Evolutionary conservation across 2,113 vertebrate genomes (phyloP).

Genomic region (Ctenodactylus gundi): DNA sequence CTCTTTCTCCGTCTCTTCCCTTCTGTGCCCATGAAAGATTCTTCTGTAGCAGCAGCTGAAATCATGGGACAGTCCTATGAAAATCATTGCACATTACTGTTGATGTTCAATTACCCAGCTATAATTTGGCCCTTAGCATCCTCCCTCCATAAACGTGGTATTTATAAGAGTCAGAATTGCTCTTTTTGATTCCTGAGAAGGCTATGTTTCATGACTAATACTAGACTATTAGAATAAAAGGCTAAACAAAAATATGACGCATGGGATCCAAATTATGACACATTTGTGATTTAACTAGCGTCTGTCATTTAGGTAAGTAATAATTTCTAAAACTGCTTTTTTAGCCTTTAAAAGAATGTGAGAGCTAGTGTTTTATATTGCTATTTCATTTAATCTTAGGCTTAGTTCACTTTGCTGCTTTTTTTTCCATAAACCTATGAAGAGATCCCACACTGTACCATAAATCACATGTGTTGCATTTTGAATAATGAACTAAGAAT

Average conservation of each 20-base stretch:
- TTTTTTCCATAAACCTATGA: neutral
- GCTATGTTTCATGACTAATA: neutral
- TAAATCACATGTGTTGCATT: neutral
- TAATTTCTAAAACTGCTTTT: neutral
- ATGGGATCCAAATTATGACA: neutral
- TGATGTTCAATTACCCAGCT: neutral
- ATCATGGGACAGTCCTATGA: neutral
- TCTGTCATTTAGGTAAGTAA: neutral
- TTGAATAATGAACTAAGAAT: neutral
- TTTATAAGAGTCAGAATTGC: neutral
- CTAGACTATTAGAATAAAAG: neutral
- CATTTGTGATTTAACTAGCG: neutral
- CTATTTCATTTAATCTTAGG: neutral
- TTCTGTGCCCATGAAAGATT: neutral
- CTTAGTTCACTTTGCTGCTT: neutral
- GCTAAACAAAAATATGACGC: neutral
- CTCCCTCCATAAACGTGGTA: neutral
- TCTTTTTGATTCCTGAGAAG: neutral
- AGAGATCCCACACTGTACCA: neutral
- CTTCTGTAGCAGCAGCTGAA: neutral
- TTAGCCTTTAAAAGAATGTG: neutral
- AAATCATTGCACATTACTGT: neutral
- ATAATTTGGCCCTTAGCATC: conserved; percentile 11
- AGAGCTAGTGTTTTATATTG: neutral
- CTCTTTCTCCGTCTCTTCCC: neutral